These are phyloP conservation scores for Alcis repandata DNA, from an alignment of 2,888 invertebrate genomes.

Conservation along the genomic window DNA sequence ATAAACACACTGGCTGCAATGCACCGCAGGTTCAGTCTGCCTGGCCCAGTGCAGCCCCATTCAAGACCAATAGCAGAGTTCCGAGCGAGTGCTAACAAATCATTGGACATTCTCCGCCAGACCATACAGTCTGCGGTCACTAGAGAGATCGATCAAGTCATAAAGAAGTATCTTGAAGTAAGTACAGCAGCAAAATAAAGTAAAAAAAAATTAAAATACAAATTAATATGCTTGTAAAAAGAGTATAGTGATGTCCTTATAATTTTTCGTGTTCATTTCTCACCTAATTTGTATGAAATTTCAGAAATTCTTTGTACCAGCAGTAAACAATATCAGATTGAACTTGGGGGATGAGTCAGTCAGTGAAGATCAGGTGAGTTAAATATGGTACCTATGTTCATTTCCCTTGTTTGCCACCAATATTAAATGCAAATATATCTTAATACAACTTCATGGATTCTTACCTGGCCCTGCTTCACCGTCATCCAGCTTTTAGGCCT, in stretches of 20 bases:
- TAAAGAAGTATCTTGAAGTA: constrained; percentile 92
- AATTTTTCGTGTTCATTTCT: no score
- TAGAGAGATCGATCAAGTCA: constrained; percentile 91
- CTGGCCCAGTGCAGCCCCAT: constrained; percentile 85
- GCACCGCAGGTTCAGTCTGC: constrained; percentile 85
- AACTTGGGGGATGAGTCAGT: constrained; percentile 92
- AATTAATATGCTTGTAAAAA: no score
- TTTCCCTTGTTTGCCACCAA: no score
- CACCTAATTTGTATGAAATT: no score
- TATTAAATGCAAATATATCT: no score
- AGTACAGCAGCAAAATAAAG: constrained; percentile 40
- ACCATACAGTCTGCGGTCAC: constrained; percentile 92
- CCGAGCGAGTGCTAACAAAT: constrained; percentile 89
- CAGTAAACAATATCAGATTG: constrained; percentile 91
- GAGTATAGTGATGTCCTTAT: no score
- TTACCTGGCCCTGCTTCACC: no score
- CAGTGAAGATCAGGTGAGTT: constrained; percentile 90
- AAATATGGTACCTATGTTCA: no score
- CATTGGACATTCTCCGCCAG: constrained; percentile 90
- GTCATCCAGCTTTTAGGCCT: no score
- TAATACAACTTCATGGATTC: no score
- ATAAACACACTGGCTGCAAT: constrained; percentile 89
- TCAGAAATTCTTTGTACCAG: constrained; percentile 93
- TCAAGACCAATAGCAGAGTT: constrained; percentile 83
- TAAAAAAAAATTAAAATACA: no score